phyloP scores from a whole-genome alignment of 2,113 vertebrate genomes.

The Scortum barcoo region DNA sequence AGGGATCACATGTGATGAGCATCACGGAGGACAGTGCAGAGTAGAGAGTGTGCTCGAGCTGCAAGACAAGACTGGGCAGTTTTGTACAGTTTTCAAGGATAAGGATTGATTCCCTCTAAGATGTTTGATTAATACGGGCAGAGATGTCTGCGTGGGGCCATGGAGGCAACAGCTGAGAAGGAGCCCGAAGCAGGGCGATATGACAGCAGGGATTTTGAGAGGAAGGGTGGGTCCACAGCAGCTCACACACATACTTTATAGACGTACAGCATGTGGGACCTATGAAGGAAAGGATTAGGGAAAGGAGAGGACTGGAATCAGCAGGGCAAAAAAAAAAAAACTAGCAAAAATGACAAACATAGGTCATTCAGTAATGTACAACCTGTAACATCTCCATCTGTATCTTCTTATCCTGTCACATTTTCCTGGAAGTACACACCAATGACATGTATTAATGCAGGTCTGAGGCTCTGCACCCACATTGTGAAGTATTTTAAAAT shows the following conservation, averaged over 20 bases:
- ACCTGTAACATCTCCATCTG: neutral
- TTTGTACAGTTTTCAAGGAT: neutral
- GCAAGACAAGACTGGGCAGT: neutral
- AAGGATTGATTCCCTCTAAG: conserved; percentile 3
- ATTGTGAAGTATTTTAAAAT: conserved; percentile 9
- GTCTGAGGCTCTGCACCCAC: neutral
- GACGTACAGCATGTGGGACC: neutral
- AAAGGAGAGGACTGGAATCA: neutral
- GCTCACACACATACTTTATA: conserved; percentile 1
- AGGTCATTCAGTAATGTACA: neutral
- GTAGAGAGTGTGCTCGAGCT: neutral
- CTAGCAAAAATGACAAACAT: neutral
- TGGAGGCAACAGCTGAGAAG: conserved; percentile 1
- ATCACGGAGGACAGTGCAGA: neutral
- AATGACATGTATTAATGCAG: neutral
- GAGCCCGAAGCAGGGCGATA: neutral
- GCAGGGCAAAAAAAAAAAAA: neutral
- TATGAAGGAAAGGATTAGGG: neutral
- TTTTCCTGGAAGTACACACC: neutral
- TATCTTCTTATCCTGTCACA: neutral
- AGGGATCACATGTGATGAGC: neutral
- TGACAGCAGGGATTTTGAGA: conserved; percentile 20
- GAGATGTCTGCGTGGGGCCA: conserved; percentile 4
- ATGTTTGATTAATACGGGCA: neutral
- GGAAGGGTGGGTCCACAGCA: neutral